Percentiles rank a stretch among this genome's conserved stretches.
Evolutionary conservation across 30 jellyfish, hydroid and myxozoan genomes (phyloP).

Genomic region (Phacellophora camtschatica): DNA sequence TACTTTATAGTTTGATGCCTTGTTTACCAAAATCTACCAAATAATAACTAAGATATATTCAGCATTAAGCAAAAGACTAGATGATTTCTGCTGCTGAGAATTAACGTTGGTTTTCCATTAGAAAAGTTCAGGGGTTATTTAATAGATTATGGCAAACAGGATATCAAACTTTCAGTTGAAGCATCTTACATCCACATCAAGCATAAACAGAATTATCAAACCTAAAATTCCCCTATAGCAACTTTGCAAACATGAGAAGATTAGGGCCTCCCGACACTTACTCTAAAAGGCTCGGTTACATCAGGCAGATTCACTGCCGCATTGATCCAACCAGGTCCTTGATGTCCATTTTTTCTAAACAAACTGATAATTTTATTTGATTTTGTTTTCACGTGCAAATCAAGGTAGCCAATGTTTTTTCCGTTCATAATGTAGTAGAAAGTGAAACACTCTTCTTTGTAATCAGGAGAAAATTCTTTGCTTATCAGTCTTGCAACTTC

Average conservation of each 20-base stretch:
- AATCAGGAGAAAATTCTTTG: constrained; percentile 19
- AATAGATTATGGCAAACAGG: no score
- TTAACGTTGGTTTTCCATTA: no score
- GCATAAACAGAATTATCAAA: no score
- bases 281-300: constrained; percentile 52
- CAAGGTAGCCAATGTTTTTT: constrained; percentile 64
- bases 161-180: no score
- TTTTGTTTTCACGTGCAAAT: constrained; percentile 32
- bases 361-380: constrained; percentile 18
- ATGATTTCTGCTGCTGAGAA: no score
- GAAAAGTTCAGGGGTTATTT: no score
- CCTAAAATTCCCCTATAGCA: no score
- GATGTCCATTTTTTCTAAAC: constrained; percentile 74
- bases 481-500: constrained; percentile 74
- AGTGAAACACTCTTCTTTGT: constrained; percentile 57
- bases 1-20: no score
- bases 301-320: constrained; percentile 77
- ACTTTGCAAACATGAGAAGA: neutral
- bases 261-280: neutral
- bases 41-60: no score
- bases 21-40: no score
- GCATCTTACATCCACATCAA: no score
- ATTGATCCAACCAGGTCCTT: constrained; percentile 73
- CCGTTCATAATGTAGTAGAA: constrained; percentile 74
- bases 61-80: no score